Evolutionary conservation across 1,140 invertebrate genomes (phyloP), one percentile per base, ranked within the genome.

Genomic region (Zophobas morio): DNA sequence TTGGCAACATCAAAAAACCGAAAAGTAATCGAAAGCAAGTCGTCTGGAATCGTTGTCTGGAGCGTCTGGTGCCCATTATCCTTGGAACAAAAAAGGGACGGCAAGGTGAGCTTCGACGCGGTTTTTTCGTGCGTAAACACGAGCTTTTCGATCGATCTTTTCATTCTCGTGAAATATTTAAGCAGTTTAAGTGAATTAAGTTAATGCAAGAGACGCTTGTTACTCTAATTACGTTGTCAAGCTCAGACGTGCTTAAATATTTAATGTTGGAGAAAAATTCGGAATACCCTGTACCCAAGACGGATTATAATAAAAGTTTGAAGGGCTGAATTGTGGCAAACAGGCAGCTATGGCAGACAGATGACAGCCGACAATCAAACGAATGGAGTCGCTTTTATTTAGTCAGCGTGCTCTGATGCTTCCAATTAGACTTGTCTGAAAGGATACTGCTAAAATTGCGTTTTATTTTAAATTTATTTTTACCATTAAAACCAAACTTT

Each of bases 241-340:
- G 39, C 60, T 66, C 60, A 66, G 60, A 66, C 60, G 6, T 66
- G 60, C 60, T 66, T 66, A 66, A 66, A 66, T 66, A 66, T 66
- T 66, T 66, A 66, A 66, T 32, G 60, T 32, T 66, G 39, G 39
- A 66, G 60, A 66, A 66, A 66, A 66, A 66, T 66, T 39, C 0
- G 39, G 49, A 42, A 36, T 42, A 63, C 60, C 60, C 39, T 36
- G 42, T 66, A 33, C 60, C 60, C 40, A 66, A 66, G 39, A 66
- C 6, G 39, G 60, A 66, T 46, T 66, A 66, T 66, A 66, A 66
- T 66, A 66, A 66, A 66, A 66, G 37, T 66, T 66, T 66, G 60
- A 66, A 42, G 60, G 39, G 39, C 33, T 42, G 60, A 33, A 66
- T 66, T 66, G 60, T 20, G 60, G 39, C 1, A 39, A 66, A 47